Evolutionary conservation across 2,797 vertebrate genomes (phyloP), one percentile per base, ranked within the genome.

Genomic region (Oryzias dopingdopingensis): DNA sequence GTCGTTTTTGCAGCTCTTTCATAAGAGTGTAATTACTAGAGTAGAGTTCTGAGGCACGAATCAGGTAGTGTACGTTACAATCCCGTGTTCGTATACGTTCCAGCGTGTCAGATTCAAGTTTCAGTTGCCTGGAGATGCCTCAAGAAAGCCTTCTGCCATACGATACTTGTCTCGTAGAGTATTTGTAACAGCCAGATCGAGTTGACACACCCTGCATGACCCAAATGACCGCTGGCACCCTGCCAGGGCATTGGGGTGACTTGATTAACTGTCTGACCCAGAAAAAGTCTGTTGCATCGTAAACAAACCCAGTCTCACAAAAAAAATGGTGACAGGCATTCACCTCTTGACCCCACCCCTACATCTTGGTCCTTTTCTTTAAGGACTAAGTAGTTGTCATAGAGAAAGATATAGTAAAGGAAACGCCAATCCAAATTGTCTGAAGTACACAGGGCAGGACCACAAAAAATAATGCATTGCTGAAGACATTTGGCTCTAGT

Each of bases 81-180:
- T 22, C 5, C 17, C 29, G 20, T 0, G 1, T 65, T 20, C 1
- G 55, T 63, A 14, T 49, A 20, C 26, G 15, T 14, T 45, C 14
- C 16, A 52, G n/a, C 29, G 42, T 32, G 1, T 67, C 32, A 52
- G 42, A 42, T 64, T 79, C 59, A 29, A 59, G 66, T 79, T 70
- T 75, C 67, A 63, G 63, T 70, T 80, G 61, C 60, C 40, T 66
- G 47, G 42, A 66, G 52, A 75, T 13, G 59, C 49, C 24, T 58
- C 20, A 55, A 82, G 66, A 79, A 73, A 59, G 52, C 65, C 40
- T 48, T 4, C 14, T 61, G 83, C 52, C 50, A 90, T 54, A 46
- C 64, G 81, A 90, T 84, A 79, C 71, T 49, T 43, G n/a, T 40
- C 54, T 47, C 65, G 65, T 52, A 45, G 68, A 57, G 32, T 56